These are phyloP conservation scores for Cariama cristata DNA, from an alignment of 2,113 vertebrate species.

Conservation along the genomic window DNA sequence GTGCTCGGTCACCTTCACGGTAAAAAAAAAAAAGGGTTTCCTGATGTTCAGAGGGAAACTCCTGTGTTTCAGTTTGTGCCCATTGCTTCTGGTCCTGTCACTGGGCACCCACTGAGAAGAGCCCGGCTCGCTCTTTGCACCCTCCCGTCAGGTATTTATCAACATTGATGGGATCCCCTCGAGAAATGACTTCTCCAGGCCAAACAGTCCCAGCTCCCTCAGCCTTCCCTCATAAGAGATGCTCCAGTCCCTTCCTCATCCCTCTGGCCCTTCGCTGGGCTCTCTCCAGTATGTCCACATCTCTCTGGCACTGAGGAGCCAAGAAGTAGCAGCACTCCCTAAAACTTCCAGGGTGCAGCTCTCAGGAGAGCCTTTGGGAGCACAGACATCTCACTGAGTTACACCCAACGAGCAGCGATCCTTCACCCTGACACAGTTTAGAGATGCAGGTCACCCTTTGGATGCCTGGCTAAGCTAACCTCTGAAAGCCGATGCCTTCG, in stretches of 20 bases:
- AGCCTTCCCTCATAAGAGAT: background rate
- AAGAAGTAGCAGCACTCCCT: background rate
- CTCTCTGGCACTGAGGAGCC: background rate
- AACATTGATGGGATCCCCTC: background rate
- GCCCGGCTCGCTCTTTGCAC: too few relatives aligned
- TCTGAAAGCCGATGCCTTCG: background rate
- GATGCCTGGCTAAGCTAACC: background rate
- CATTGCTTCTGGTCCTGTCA: too few relatives aligned
- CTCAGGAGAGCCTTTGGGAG: background rate
- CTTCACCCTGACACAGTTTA: background rate
- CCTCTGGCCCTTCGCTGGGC: background rate
- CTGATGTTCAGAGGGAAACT: too few relatives aligned
- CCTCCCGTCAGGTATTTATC: background rate
- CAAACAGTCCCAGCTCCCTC: background rate
- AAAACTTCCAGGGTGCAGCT: background rate
- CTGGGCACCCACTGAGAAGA: too few relatives aligned
- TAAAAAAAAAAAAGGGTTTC: too few relatives aligned
- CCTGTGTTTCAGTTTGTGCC: too few relatives aligned
- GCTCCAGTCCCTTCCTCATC: background rate
- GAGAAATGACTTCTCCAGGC: background rate
- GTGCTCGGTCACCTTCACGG: too few relatives aligned
- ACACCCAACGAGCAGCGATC: fast-evolving
- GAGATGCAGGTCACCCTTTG: background rate
- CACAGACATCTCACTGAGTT: background rate
- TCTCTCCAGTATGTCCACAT: background rate